Evolutionary conservation across 2,797 vertebrate genomes (phyloP), one percentile per base, ranked within the genome.

Genomic region (Sebastes matsubarae): DNA sequence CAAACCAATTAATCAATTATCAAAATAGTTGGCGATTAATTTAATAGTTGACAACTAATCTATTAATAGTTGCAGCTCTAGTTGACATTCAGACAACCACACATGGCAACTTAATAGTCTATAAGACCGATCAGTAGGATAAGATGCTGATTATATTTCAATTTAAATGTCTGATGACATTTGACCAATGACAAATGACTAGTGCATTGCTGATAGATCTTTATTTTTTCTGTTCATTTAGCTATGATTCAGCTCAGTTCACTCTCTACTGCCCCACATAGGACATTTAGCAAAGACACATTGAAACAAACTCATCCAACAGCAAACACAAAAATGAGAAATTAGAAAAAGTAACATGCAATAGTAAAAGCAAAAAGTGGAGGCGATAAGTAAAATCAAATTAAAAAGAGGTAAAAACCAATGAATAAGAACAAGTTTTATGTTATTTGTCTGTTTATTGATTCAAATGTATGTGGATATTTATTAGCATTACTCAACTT

Each of bases 181-280:
- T 52, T 61, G 12, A 74, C 24, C 58, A 32, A 71, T 63, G 16
- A 58, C 18, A 66, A 80, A 72, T 50, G 6, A 25, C 10, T 46
- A 58, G 29, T n/a, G n/a, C 18, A 27, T 29, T 42, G n/a, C 65
- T 57, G 16, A 54, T 20, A 7, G 22, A 25, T 58, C 6, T 8
- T 13, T 57, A 1, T 42, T 30, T 20, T 67, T 16, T 54, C 20
- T 60, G 67, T 75, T 68, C 10, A 67, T 72, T 75, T 75, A 38
- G 68, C 32, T 61, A 7, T 66, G 29, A 81, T 59, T 75, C 50
- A 75, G 64, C 25, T 50, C 29, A 30, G 13, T 73, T 88, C 14
- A 30, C 27, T 25, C 52, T 54, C 61, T 13, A 8, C 29, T 83
- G 46, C 73, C 60, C 65, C 68, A 75, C 22, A 46, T 32, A 77